These are phyloP conservation scores for Solen grandis DNA, from an alignment of 1,140 invertebrate genomes.

Conservation along the genomic window DNA sequence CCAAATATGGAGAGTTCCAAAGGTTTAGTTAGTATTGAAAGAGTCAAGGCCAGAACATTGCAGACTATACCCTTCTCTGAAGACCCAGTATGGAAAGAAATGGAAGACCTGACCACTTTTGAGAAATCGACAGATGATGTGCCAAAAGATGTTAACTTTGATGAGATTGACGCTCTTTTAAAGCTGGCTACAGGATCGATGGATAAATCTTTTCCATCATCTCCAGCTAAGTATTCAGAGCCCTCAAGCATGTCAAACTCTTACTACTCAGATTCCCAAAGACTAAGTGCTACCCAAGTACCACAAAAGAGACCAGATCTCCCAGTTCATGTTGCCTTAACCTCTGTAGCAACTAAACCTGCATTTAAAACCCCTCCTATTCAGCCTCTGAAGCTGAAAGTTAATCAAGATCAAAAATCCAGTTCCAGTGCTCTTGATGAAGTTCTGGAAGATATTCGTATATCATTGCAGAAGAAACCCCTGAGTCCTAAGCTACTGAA, in stretches of 20 bases:
- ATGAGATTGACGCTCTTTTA: slow-evolving; percentile 50
- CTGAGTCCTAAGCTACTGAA: slow-evolving; percentile 66
- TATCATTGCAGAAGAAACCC: slow-evolving; percentile 71
- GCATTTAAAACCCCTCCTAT: slow-evolving; percentile 71
- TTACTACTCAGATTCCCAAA: neutral
- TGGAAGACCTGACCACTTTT: slow-evolving; percentile 77
- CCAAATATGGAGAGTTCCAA: slow-evolving; percentile 74
- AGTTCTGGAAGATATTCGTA: slow-evolving; percentile 73
- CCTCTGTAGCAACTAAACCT: slow-evolving; percentile 16
- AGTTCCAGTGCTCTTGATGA: slow-evolving; percentile 74
- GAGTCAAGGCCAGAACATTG: slow-evolving; percentile 75
- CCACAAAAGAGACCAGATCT: neutral
- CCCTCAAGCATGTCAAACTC: neutral
- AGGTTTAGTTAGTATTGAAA: slow-evolving; percentile 75
- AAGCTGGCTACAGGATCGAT: slow-evolving; percentile 37
- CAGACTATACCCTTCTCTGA: slow-evolving; percentile 78
- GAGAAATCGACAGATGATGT: slow-evolving; percentile 49
- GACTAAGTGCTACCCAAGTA: neutral
- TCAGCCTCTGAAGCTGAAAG: slow-evolving; percentile 69
- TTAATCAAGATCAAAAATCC: slow-evolving; percentile 57
- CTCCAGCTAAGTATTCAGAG: neutral
- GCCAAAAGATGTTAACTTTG: slow-evolving; percentile 30
- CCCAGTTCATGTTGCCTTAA: neutral
- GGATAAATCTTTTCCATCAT: slow-evolving; percentile 11
- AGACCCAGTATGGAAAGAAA: slow-evolving; percentile 77